Evolutionary conservation across 2,888 invertebrate species (phyloP), one percentile per base, ranked within the genome.

Genomic region (Lasioglossum oenotherae): DNA sequence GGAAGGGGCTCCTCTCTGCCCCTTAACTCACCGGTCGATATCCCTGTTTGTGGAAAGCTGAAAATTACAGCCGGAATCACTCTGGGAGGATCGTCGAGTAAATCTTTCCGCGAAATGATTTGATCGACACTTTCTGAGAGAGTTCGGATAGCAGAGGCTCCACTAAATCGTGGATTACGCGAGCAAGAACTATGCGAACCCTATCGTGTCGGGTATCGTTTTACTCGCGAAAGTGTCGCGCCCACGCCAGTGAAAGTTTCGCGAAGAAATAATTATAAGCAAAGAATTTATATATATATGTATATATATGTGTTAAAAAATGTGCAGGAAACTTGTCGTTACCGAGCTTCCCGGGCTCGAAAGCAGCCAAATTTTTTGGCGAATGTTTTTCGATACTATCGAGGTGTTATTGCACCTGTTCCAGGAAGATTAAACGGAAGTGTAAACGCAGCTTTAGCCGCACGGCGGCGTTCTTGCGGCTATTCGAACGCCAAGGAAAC

Each of bases 401-500:
- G 64, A 19, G 16, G 64, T 1, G 27, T 8, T 31, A 31, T 6
- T 0, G 67, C 6, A 0, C 8, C 16, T 19, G 6, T 35, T 31
- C 23, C 4, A 4, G n/a, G 16, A n/a, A 27, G n/a, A 38, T 38
- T 31, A 46, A 31, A 31, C 1, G 31, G 31, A 31, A 14, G 35
- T 49, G 46, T n/a, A 49, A 53, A 38, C 38, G 35, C 31, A 38
- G 35, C 67, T 69, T 77, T 35, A 49, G 10, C 10, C 74, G 41
- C 27, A n/a, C 78, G 74, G 72, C 69, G 64, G 73, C 41, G 4
- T 46, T 27, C 35, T 67, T 38, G 38, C 10, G 64, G 71, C 53
- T 71, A 27, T 64, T 44, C 75, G 79, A 57, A 53, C 72, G 23
- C 74, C 38, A 38, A 72, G 85, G 57, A 82, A 84, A 84, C 78